Evolutionary conservation across 2,797 vertebrate species (phyloP), one percentile per base, ranked within the genome.

Genomic region (Chelidonichthys spinosus): DNA sequence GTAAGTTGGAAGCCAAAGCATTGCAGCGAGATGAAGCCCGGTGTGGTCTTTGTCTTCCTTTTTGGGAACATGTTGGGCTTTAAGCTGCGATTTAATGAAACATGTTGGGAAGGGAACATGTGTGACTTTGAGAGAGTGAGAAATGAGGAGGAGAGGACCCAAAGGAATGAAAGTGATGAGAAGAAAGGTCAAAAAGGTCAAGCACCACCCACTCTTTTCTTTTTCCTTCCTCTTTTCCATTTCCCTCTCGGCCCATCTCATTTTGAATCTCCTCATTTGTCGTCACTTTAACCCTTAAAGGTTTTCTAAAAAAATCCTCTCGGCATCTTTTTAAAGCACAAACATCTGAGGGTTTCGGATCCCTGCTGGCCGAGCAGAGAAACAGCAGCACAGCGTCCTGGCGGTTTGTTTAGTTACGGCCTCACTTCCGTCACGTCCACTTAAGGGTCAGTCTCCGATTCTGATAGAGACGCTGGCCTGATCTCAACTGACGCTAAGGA

Each of bases 401-500:
- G 14, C 39, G 7, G 25, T 44, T 43, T n/a, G 53, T 58, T 81
- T 46, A 59, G 83, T 40, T 72, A 67, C n/a, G 0, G 64, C 50
- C 53, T 82, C 66, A 44, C 78, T 11, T 76, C 64, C 0, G 0
- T 58, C 8, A 2, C 0, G 35, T 86, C 77, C 78, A 75, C 74
- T 78, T 69, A 32, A 55, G 63, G 56, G 49, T 74, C 72, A 52
- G 46, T 39, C 68, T 42, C 50, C 0, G 37, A 50, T 77, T 70
- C 67, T 72, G 87, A 94, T 93, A 91, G 90, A 94, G 92, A 92
- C 17, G 44, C 81, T 78, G 65, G 54, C 83, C 65, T 93, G 89
- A 94, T 92, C 74, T 37, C 76, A 75, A 83, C 79, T 91, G 93
- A 92, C 91, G 42, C 89, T 92, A 92, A 92, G 80, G 84, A 87